A percentile compares a stretch with the other conserved stretches of the same genome.
phyloP scores from a whole-genome alignment of 2,113 vertebrate genomes.

The Natator depressus region DNA sequence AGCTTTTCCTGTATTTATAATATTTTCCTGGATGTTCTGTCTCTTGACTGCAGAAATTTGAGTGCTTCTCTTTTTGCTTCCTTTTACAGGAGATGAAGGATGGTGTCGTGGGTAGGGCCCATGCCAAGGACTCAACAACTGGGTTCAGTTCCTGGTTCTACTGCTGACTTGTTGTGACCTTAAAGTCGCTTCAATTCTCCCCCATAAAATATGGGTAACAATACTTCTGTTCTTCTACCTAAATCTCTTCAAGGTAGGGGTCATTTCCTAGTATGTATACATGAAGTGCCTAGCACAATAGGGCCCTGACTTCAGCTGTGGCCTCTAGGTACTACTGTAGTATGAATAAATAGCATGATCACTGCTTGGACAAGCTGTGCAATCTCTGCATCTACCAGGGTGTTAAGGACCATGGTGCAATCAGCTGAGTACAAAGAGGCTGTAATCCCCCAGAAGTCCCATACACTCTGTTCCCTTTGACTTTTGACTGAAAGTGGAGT shows the following conservation, averaged over 20 bases:
- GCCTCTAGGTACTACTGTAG: background rate
- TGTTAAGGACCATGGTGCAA: background rate
- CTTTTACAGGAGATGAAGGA: background rate
- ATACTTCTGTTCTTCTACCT: background rate
- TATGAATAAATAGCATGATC: background rate
- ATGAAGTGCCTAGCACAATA: background rate
- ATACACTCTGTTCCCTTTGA: background rate
- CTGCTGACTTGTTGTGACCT: background rate
- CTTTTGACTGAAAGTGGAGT: background rate
- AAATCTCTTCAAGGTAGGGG: background rate
- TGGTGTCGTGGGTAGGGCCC: background rate
- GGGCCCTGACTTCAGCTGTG: background rate
- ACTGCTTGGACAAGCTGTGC: background rate
- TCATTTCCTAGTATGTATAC: fast-evolving
- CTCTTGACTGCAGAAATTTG: background rate
- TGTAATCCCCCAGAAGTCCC: slow-evolving; percentile 34
- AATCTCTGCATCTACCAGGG: background rate
- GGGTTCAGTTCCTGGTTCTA: background rate
- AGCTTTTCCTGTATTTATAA: background rate
- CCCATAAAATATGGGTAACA: background rate
- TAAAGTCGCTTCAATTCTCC: background rate
- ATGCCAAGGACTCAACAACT: background rate
- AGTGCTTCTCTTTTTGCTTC: background rate
- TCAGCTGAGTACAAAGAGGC: background rate
- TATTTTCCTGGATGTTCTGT: background rate